Base-by-base conservation (phyloP, 2,888 invertebrate species). In the Laspeyria flexula region DNA sequence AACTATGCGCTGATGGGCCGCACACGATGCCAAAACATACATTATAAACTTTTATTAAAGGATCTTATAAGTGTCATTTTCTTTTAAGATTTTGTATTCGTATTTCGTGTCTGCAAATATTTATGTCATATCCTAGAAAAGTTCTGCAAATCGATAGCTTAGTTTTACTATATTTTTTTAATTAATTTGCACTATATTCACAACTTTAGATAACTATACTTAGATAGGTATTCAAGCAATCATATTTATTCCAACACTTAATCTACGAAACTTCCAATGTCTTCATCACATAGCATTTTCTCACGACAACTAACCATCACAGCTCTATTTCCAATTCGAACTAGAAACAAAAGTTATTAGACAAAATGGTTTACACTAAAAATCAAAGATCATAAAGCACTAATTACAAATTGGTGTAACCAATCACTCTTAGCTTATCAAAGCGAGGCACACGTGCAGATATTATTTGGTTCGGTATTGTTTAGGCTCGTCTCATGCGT, bases 1-100 rank as follows among this genome's bases (percentile, higher is more conserved):
- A 87, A 85, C 74, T 79, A 76, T 74, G 76, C 82, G 63, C 49
- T 83, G 85, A 83, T 82, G 75, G 90, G 84, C 91, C 91, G 84
- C 91, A 88, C 91, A 91, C 90, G 89, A 79, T 53, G 81, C 16
- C 38, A 52, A 50, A 43, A 44, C 60, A 60, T 62, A 54, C 59
- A 60, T 68, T 53, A 61, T 47, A 57, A 53, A 52, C 30, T 67
- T 63, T 58, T 51, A 59, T 58, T 67, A 1, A 34, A 43, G 21
- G 18, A 5, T 46, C 56, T 48, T 50, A 40, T 46, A 37, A 43
- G 40, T 30, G 27, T 39, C 6, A 11, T 23, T 25, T 42, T 58
- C 39, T 29, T 45, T 12, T 42, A 38, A 51, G 43, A 47, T 33
- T 43, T 30, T 30, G 27, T 12, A 11, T 1, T 18, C 1, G 10